Conservation (phyloP, 1,140 invertebrate species). For the Megalonaias nervosa region DNA sequence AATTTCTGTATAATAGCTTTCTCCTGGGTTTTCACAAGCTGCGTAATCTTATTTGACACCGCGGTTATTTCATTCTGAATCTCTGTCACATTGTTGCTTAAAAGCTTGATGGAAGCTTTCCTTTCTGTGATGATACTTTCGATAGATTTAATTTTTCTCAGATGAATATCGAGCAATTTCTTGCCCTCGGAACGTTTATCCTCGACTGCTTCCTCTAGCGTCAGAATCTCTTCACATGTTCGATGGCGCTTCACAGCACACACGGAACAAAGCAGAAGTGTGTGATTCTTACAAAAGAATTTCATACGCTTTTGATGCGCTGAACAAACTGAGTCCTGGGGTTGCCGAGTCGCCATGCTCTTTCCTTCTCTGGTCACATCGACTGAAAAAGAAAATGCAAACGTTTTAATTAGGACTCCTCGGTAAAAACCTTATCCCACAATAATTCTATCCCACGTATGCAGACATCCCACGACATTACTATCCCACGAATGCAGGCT, state of each 20-base stretch:
- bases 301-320: slow-evolving; percentile 30
- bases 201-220: slow-evolving; percentile 24
- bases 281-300: slow-evolving; percentile 36
- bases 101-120: slow-evolving; percentile 32
- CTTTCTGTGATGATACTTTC: slow-evolving; percentile 27
- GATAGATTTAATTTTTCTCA: slow-evolving; percentile 14
- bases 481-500: too few relatives aligned
- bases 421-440: too few relatives aligned
- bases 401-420: too few relatives aligned
- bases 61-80: slow-evolving; percentile 32
- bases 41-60: slow-evolving; percentile 31
- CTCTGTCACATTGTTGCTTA: slow-evolving; percentile 28
- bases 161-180: slow-evolving; percentile 22
- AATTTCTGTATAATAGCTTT: slow-evolving; percentile 15
- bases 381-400: too few relatives aligned
- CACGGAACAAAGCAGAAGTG: slow-evolving; percentile 29
- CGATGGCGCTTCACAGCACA: slow-evolving; percentile 34
- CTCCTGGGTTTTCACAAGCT: slow-evolving; percentile 31
- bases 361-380: too few relatives aligned
- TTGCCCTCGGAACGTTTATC: slow-evolving; percentile 28
- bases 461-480: too few relatives aligned
- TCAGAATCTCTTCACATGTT: slow-evolving; percentile 27
- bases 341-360: too few relatives aligned
- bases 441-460: too few relatives aligned
- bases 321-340: slow-evolving; percentile 18